A percentile compares a stretch with the other conserved stretches of the same genome.
Conservation (phyloP, 2,797 vertebrate genomes). For the Catostomus latipinnis region DNA sequence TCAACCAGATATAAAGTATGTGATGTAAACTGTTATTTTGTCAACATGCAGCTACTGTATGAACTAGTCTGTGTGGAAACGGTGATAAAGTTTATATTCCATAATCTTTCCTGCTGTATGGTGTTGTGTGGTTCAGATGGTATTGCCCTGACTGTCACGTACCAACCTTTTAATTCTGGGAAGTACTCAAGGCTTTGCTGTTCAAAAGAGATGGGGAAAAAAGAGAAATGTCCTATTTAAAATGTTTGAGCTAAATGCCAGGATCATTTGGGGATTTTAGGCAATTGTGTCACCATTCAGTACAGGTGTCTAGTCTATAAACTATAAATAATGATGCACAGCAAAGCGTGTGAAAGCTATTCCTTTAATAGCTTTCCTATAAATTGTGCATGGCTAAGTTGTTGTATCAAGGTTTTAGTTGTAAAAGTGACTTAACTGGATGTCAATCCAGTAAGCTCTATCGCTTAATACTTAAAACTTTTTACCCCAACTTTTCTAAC, state of each 20-base stretch:
- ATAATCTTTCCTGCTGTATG: conserved; percentile 31
- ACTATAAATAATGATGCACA: neutral
- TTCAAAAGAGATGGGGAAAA: conserved; percentile 48
- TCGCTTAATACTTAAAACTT: too few relatives aligned
- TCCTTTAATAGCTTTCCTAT: too few relatives aligned
- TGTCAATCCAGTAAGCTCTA: too few relatives aligned
- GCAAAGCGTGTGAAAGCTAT: too few relatives aligned
- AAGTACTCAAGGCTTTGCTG: conserved; percentile 44
- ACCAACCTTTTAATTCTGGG: conserved; percentile 47
- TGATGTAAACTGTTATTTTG: conserved; percentile 51
- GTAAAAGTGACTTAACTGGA: too few relatives aligned
- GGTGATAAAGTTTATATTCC: conserved; percentile 4
- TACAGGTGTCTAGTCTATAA: neutral
- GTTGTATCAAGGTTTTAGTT: too few relatives aligned
- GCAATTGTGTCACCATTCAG: neutral
- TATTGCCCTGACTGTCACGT: conserved; percentile 51
- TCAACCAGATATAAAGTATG: conserved; percentile 38
- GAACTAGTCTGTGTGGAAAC: conserved; percentile 38
- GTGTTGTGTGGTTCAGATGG: conserved; percentile 33
- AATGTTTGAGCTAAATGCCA: neutral
- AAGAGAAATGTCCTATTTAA: conserved; percentile 31
- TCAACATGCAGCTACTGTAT: conserved; percentile 31
- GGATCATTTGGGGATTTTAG: neutral
- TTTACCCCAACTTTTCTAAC: neutral
- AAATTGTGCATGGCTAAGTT: too few relatives aligned